phyloP scores from a whole-genome alignment of 2,797 vertebrate species.

The Pseudomugil gertrudae region DNA sequence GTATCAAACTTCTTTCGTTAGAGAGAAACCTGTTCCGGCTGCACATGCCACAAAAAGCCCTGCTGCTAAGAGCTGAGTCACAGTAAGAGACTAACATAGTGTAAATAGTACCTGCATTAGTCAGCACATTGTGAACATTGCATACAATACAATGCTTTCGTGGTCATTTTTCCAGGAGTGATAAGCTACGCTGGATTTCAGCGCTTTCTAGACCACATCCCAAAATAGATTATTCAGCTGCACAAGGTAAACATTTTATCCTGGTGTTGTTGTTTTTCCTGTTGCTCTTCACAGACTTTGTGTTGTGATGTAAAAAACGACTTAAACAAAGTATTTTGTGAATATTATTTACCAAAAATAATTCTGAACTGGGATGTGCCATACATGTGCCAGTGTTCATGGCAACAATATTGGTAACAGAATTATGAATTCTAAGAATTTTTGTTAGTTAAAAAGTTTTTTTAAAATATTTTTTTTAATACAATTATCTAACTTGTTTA shows the following conservation, averaged over 20 bases:
- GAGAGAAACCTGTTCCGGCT: conserved; percentile 93
- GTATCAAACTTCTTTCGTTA: conserved; percentile 89
- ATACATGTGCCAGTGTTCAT: no score
- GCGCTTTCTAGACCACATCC: conserved; percentile 87
- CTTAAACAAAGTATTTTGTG: no score
- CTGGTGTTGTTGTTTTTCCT: not conserved
- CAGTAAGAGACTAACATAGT: conserved; percentile 82
- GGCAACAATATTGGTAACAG: no score
- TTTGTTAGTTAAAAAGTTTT: no score
- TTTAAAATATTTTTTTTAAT: no score
- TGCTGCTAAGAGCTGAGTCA: conserved; percentile 90
- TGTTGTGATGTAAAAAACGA: no score
- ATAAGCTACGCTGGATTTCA: conserved; percentile 97
- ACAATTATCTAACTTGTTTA: no score
- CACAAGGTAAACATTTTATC: conserved; percentile 82
- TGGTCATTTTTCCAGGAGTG: conserved; percentile 83
- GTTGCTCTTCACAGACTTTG: not conserved
- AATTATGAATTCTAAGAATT: no score
- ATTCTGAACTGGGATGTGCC: no score
- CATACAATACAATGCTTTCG: not conserved
- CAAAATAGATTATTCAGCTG: conserved; percentile 86
- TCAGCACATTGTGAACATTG: not conserved
- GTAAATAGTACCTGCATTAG: not conserved
- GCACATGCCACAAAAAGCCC: conserved; percentile 81
- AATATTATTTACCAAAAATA: no score